Conservation (phyloP, 2,888 invertebrate species). For the Zhuqinia jingwanae region DNA sequence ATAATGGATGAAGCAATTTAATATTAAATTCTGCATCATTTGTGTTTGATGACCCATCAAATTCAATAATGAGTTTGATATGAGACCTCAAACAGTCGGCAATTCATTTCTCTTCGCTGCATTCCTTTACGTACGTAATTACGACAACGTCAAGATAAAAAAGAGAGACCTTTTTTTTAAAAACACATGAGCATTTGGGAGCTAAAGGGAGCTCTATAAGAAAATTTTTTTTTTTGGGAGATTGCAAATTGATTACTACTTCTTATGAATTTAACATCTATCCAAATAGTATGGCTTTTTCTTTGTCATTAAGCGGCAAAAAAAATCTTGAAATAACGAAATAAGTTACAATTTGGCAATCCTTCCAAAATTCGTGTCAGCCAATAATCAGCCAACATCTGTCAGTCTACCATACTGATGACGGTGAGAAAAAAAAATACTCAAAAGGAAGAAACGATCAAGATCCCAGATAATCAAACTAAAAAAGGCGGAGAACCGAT, state of each 20-base stretch:
- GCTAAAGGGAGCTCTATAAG: too few species aligned
- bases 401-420: not conserved
- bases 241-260: not conserved
- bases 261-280: not conserved
- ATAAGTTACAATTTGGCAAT: slow-evolving; percentile 29
- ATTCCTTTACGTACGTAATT: too few species aligned
- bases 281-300: not conserved
- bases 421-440: not conserved
- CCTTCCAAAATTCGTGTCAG: slow-evolving; percentile 3
- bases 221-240: too few species aligned
- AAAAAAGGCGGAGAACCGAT: not conserved
- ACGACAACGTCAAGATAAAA: too few species aligned
- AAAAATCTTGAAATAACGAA: slow-evolving; percentile 1
- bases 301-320: not conserved
- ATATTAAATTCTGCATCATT: too few species aligned
- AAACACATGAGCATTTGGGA: too few species aligned
- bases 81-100: too few species aligned
- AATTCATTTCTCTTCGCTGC: too few species aligned
- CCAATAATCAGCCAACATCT: slow-evolving; percentile 4
- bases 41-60: too few species aligned
- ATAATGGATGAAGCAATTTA: too few species aligned
- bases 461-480: slow-evolving; percentile 5
- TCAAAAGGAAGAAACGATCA: not conserved
- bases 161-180: too few species aligned
- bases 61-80: too few species aligned